Evolutionary conservation across 2,113 vertebrate species (phyloP).

Genomic region (Oceanodroma tethys): DNA sequence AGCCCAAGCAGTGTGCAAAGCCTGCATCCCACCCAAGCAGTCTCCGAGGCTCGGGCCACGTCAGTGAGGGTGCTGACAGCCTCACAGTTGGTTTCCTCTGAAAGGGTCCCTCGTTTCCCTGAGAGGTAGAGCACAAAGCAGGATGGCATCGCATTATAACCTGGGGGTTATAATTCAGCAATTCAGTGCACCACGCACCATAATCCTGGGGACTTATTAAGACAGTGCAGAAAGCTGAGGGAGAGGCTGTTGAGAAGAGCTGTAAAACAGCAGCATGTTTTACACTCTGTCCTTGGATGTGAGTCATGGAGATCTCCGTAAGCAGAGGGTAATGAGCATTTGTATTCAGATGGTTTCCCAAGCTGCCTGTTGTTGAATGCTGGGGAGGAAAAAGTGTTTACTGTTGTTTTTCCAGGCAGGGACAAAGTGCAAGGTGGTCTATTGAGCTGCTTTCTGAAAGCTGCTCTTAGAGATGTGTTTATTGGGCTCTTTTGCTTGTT

Average conservation of each 20-base stretch:
- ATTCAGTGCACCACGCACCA: neutral
- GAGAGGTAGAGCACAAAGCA: neutral
- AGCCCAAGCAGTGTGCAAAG: neutral
- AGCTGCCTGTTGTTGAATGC: neutral
- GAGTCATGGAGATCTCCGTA: neutral
- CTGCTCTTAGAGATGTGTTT: neutral
- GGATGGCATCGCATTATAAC: neutral
- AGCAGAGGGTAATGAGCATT: neutral
- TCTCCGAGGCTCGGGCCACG: neutral
- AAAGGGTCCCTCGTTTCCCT: neutral
- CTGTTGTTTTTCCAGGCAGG: slow-evolving; percentile 7
- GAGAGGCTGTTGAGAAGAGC: neutral
- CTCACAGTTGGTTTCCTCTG: neutral
- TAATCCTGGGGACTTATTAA: neutral
- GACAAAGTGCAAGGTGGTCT: neutral
- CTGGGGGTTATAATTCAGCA: neutral
- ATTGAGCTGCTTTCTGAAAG: neutral
- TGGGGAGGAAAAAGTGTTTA: neutral
- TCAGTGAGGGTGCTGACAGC: neutral
- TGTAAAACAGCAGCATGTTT: neutral
- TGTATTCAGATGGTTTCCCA: slow-evolving; percentile 19
- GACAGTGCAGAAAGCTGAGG: neutral
- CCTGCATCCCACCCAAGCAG: neutral
- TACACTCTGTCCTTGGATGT: neutral
- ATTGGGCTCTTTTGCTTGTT: neutral